Evolutionary conservation across 2,797 vertebrate species (phyloP), one percentile per base, ranked within the genome.

Genomic region (Euphonia xanthogaster): DNA sequence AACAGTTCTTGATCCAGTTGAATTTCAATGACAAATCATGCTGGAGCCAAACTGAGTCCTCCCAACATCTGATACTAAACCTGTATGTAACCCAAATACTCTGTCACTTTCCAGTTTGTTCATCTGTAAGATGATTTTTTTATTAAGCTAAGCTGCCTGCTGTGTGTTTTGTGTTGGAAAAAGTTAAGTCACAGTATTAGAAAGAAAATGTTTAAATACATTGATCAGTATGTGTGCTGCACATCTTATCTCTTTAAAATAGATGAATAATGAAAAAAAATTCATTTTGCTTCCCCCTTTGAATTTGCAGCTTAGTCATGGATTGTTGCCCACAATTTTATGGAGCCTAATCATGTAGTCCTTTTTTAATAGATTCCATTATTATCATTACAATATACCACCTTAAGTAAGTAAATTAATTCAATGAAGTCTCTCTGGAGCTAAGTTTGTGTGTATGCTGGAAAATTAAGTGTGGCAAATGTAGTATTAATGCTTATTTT

Each of bases 321-420:
- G 93, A 42, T 90, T 88, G 80, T 92, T 97, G 88, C 73, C 48
- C 63, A 67, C 77, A 63, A 30, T 94, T 93, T 93, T 94, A 76
- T 84, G 83, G 63, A 88, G 75, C 47, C 54, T 78, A 86, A 93
- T 94, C 51, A 44, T 81, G 60, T 86, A 76, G 76, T 79, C 44
- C 55, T 70, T 92, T 81, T 70, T 90, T 82, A 92, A 90, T 88
- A 90, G 73, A 73, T 76, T 89, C 60, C 71, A 42, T 95, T 96
- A 92, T 95, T 92, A 81, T 86, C 83, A 88, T 92, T 94, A 90
- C 63, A 95, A 73, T 86, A 66, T 70, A 51, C 25, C 31, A 31
- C 60, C 61, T 93, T 33, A 90, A 96, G 60, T 82, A 88, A 91
- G 68, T 90, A 76, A 86, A 95, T 93, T 91, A 91, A 93, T 88